phyloP scores from a whole-genome alignment of 1,140 invertebrate genomes.

The Heliconius eleuchia region DNA sequence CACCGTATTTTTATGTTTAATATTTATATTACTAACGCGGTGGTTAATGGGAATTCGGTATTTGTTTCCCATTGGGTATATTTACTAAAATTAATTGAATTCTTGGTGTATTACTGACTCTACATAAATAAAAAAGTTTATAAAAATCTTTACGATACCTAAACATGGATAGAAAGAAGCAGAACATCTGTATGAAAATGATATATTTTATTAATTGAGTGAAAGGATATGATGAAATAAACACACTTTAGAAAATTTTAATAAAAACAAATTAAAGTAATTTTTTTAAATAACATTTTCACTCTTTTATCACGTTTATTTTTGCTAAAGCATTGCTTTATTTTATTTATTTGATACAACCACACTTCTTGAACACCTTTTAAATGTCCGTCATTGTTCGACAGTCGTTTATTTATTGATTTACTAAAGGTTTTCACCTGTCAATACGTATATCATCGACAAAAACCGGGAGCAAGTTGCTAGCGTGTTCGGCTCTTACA shows the following conservation, averaged over 20 bases:
- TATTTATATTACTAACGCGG: slow-evolving; percentile 5
- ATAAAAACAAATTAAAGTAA: not conserved
- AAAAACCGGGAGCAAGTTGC: slow-evolving; percentile 49
- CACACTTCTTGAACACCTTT: not conserved
- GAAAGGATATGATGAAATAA: too few species aligned
- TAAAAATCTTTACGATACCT: too few species aligned
- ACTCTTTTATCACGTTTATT: not conserved
- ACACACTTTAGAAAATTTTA: too few species aligned
- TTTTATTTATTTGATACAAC: not conserved
- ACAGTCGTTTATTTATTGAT: slow-evolving; percentile 35
- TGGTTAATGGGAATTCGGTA: not conserved
- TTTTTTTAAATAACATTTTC: not conserved
- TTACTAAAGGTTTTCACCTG: slow-evolving; percentile 51
- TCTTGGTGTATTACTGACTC: not conserved
- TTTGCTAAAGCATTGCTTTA: not conserved
- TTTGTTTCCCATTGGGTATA: not conserved
- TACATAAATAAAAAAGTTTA: not conserved
- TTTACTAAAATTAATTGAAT: slow-evolving; percentile 12
- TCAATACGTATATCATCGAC: slow-evolving; percentile 38
- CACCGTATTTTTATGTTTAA: slow-evolving; percentile 13
- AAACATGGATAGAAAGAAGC: too few species aligned
- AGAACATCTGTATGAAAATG: too few species aligned
- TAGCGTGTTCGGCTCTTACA: slow-evolving; percentile 40
- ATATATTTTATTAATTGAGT: too few species aligned
- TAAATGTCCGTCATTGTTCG: not conserved